Percentiles rank a stretch among this genome's conserved stretches.
phyloP scores from a whole-genome alignment of 2,888 invertebrate genomes.

The Tridacna gigas region DNA sequence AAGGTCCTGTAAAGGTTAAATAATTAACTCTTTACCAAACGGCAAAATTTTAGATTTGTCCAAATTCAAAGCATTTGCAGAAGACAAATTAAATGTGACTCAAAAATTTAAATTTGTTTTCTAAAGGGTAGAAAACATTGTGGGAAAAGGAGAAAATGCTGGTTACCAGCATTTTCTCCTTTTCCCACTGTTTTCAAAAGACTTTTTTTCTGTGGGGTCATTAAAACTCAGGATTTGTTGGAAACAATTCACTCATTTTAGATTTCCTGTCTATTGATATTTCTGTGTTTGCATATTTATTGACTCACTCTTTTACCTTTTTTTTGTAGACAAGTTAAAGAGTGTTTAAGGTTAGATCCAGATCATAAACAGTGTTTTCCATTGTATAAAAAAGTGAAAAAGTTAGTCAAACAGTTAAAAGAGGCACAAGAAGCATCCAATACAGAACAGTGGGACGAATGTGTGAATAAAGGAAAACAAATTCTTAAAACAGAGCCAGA shows the following conservation, averaged over 20 bases:
- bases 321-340: constrained; percentile 87
- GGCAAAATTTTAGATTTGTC: no score
- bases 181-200: constrained; percentile 2
- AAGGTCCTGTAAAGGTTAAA: no score
- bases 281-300: neutral
- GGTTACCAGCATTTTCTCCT: neutral
- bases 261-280: neutral
- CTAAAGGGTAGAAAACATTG: no score
- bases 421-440: constrained; percentile 85
- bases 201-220: neutral
- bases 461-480: constrained; percentile 87
- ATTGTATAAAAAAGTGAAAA: constrained; percentile 97
- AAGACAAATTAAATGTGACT: no score
- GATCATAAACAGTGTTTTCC: constrained; percentile 98
- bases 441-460: constrained; percentile 80
- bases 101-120: no score
- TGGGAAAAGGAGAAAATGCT: neutral
- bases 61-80: no score
- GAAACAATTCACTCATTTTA: no score
- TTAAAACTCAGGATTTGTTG: no score
- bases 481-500: constrained; percentile 89
- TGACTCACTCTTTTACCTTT: neutral
- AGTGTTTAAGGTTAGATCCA: constrained; percentile 98
- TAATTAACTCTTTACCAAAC: no score
- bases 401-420: constrained; percentile 91